Evolutionary conservation across 2,888 invertebrate species (phyloP), one percentile per base, ranked within the genome.

Genomic region (Drosophila tanythrix): DNA sequence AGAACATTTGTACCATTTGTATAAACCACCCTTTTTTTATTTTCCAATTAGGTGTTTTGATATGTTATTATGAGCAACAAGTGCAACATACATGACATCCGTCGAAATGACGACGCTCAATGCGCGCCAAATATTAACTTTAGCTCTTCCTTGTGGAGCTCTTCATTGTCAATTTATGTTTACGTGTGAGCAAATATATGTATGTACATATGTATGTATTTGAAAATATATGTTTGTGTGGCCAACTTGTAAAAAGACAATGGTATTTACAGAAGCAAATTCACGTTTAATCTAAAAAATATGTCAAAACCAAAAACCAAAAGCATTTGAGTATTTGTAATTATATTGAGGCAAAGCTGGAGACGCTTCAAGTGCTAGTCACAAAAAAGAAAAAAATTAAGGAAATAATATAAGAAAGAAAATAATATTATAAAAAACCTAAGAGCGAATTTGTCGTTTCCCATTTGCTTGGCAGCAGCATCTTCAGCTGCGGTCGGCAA

Each of bases 381-480:
- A 29, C 10, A 55, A 21, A 2, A 58, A n/a, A 21, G 6, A 10
- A 21, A 15, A n/a, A 15, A 18, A 18, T 6, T 11, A 55, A 15
- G 11, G 6, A 27, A 51, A 51, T 3, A 29, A 46, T 21, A 21
- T 46, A 46, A 21, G 21, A 27, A 52, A 15, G 15, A 21, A 31
- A 43, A 40, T 29, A 40, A 57, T 29, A 40, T 40, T 40, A 57
- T 15, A 31, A n/a, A n/a, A 55, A 50, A 27, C 11, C 6, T 0
- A 43, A 57, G 46, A 53, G 7, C 55, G 51, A 64, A 52, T 59
- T 53, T 76, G 63, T 46, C 75, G 79, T 52, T 79, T 79, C 65
- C 59, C 57, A 75, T 71, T 69, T 58, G 59, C 59, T 76, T 63
- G 58, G 48, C 38, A 57, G 46, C 48, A 52, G 21, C 61, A 50